A percentile compares a stretch with the other conserved stretches of the same genome.
phyloP scores from a whole-genome alignment of 2,797 vertebrate species.

The Antrozous pallidus region DNA sequence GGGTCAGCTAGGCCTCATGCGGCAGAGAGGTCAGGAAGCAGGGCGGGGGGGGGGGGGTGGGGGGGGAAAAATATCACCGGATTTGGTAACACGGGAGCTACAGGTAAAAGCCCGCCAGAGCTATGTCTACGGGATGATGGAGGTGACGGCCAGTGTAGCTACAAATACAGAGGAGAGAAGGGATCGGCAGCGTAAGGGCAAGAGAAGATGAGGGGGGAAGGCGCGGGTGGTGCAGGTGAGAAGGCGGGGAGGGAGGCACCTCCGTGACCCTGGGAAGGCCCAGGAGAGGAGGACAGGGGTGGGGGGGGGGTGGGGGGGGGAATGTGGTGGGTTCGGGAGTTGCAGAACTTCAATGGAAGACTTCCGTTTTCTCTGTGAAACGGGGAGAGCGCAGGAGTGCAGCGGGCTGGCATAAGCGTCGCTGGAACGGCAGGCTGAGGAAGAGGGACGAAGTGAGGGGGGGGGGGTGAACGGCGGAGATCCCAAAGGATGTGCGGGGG shows the following conservation, averaged over 20 bases:
- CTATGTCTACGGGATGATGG: too few species aligned
- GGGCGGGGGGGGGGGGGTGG: rapidly evolving
- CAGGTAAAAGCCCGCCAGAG: not conserved
- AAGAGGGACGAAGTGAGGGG: not conserved
- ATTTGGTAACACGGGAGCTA: not conserved
- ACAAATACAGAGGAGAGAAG: not conserved
- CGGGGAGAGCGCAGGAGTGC: not conserved
- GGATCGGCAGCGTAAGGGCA: not conserved
- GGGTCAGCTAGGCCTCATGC: rapidly evolving
- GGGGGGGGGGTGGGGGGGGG: too few species aligned
- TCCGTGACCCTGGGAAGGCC: rapidly evolving
- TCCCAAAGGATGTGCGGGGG: too few species aligned
- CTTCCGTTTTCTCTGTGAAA: not conserved
- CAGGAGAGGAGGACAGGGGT: not conserved
- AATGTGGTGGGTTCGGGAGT: not conserved
- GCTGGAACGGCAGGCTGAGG: not conserved
- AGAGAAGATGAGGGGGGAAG: not conserved
- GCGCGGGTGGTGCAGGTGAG: rapidly evolving
- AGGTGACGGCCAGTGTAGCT: too few species aligned
- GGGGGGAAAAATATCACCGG: not conserved
- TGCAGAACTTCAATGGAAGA: not conserved
- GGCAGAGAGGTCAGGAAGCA: not conserved
- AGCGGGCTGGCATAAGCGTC: not conserved
- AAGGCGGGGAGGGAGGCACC: not conserved
- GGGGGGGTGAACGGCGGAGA: not conserved